phyloP scores from a whole-genome alignment of 2,888 invertebrate genomes.

The Ptilodon capucinus region DNA sequence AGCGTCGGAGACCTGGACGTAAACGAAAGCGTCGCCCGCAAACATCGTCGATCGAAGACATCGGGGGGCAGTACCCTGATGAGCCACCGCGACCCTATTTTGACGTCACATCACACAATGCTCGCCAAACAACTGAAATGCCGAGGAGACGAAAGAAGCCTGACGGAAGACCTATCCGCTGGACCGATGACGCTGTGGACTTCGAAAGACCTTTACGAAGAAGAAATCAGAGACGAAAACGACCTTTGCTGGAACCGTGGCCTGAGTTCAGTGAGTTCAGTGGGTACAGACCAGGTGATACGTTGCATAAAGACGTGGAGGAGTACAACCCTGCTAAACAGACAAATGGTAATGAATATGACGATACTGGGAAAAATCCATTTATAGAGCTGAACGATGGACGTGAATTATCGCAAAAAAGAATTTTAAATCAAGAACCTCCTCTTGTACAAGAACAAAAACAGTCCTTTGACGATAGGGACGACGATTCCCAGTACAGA shows the following conservation, averaged over 20 bases:
- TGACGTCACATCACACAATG: conserved; percentile 40
- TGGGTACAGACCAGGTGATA: conserved; percentile 26
- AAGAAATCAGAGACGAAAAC: conserved; percentile 60
- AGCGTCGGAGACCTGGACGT: conserved; percentile 73
- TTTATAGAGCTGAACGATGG: conserved; percentile 12
- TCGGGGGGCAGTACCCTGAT: conserved; percentile 42
- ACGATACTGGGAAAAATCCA: conserved; percentile 6
- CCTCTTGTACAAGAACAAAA: background rate
- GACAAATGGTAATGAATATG: conserved; percentile 1
- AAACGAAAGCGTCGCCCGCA: conserved; percentile 85
- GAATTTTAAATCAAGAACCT: background rate
- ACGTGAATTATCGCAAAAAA: conserved; percentile 3
- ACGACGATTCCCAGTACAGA: background rate
- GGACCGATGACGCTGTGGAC: conserved; percentile 63
- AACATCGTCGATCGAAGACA: conserved; percentile 40
- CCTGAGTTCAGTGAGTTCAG: conserved; percentile 54
- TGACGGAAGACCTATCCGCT: conserved; percentile 55
- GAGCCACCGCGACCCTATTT: conserved; percentile 40
- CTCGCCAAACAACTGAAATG: conserved; percentile 42
- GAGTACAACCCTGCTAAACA: background rate
- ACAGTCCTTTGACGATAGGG: background rate
- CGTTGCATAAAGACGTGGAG: conserved; percentile 19
- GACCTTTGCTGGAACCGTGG: conserved; percentile 47
- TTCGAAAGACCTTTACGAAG: conserved; percentile 55
- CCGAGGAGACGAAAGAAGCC: conserved; percentile 58